phyloP scores from a whole-genome alignment of 2,113 vertebrate species.

The Hippocampus barbouri region DNA sequence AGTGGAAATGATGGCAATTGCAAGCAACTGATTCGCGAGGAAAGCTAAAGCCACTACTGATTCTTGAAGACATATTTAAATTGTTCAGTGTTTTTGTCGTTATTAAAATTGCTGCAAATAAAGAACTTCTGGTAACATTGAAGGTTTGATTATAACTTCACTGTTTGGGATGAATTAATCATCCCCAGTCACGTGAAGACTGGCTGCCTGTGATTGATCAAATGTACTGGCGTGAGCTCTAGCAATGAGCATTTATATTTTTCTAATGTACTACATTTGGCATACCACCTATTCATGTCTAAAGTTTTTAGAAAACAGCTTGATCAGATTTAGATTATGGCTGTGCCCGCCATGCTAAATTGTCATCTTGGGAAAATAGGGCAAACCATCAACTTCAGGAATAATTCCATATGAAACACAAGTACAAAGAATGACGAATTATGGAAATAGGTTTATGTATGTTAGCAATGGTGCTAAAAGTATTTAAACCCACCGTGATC shows the following conservation, averaged over 20 bases:
- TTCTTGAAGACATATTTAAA: conserved; percentile 15
- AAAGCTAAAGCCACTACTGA: conserved; percentile 27
- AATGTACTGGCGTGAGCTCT: neutral
- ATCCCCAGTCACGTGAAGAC: neutral
- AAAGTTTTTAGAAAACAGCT: neutral
- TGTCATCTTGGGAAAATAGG: neutral
- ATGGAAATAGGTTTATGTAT: conserved; percentile 4
- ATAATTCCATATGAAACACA: neutral
- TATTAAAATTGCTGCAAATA: conserved; percentile 48
- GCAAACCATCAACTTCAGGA: neutral
- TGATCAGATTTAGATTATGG: neutral
- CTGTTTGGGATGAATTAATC: neutral
- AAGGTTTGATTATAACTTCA: neutral
- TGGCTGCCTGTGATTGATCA: neutral
- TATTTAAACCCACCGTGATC: neutral
- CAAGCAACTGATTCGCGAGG: neutral
- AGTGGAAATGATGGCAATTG: neutral
- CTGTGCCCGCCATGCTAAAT: neutral
- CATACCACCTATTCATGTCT: neutral
- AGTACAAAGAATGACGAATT: neutral
- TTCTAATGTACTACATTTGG: neutral
- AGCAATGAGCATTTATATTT: neutral
- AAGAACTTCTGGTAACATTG: conserved; percentile 20
- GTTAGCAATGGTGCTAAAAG: neutral
- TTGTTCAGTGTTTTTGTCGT: conserved; percentile 16